Percentiles rank a stretch among this genome's conserved stretches.
phyloP scores from a whole-genome alignment of 2,113 vertebrate genomes.

The Lichenostomus cassidix region DNA sequence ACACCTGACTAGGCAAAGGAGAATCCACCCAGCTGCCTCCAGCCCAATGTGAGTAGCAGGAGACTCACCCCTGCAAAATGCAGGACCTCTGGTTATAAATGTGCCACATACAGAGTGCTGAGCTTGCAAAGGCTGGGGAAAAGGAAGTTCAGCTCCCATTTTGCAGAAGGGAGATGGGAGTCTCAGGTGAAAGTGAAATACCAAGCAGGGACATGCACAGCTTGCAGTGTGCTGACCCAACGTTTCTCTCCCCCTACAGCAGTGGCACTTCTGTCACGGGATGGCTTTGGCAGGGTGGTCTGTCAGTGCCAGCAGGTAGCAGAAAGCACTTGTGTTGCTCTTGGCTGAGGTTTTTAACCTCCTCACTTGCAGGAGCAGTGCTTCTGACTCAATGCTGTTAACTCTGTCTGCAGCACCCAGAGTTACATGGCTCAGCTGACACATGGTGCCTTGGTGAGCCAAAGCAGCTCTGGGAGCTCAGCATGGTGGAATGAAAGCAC shows the following conservation, averaged over 20 bases:
- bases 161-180: not conserved
- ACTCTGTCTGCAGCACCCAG: accelerated
- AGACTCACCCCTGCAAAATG: accelerated
- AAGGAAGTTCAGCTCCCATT: not conserved
- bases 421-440: not conserved
- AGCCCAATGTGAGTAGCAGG: accelerated
- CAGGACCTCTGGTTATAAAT: not conserved
- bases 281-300: not conserved
- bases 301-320: not conserved
- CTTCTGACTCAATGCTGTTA: not conserved
- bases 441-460: accelerated
- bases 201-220: accelerated
- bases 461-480: not conserved
- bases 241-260: not conserved
- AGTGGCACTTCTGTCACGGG: accelerated
- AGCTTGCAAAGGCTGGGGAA: not conserved
- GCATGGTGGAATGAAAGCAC: not conserved
- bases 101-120: accelerated
- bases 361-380: not conserved
- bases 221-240: accelerated
- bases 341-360: not conserved
- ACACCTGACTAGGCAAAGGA: not conserved
- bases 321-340: not conserved
- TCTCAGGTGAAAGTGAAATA: not conserved
- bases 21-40: not conserved